Evolutionary conservation across 2,888 invertebrate genomes (phyloP).

Genomic region (Cephonodes hylas): DNA sequence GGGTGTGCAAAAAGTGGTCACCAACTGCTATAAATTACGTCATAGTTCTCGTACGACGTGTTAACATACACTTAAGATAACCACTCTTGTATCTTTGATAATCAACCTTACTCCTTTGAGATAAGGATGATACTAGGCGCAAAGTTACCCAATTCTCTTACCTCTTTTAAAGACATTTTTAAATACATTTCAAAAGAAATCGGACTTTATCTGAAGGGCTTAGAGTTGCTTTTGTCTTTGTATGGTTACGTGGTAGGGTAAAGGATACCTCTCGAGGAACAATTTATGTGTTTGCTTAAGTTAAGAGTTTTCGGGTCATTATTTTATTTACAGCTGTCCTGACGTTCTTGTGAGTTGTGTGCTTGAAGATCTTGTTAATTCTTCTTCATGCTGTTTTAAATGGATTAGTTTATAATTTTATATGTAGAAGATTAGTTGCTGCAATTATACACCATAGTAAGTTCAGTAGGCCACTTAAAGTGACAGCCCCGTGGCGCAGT

Average conservation of each 20-base stretch:
- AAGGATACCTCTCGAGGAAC: conserved; percentile 15
- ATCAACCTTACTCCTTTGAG: conserved; percentile 22
- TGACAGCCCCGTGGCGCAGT: too few species aligned
- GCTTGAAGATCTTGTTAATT: neutral
- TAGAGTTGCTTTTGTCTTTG: neutral
- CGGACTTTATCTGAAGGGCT: neutral
- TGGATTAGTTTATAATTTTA: too few species aligned
- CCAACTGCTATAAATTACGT: conserved; percentile 60
- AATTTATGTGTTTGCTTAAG: conserved; percentile 67
- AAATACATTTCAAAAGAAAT: conserved; percentile 5
- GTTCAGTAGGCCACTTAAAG: too few species aligned
- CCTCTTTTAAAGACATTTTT: conserved; percentile 25
- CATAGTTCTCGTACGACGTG: conserved; percentile 50
- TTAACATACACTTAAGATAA: conserved; percentile 34
- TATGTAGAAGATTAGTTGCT: too few species aligned
- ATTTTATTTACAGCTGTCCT: conserved; percentile 50
- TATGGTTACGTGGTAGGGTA: neutral
- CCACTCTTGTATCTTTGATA: conserved; percentile 20
- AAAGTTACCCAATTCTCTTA: conserved; percentile 14
- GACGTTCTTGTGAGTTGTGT: conserved; percentile 16
- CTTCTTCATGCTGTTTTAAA: neutral
- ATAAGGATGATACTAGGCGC: conserved; percentile 24
- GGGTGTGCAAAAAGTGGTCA: conserved; percentile 54
- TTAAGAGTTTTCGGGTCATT: conserved; percentile 60
- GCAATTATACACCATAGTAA: too few species aligned